Percentiles rank a stretch among this genome's conserved stretches.
These are phyloP conservation scores for Pinna nobilis DNA, from an alignment of 1,140 invertebrate species.

Conservation along the genomic window DNA sequence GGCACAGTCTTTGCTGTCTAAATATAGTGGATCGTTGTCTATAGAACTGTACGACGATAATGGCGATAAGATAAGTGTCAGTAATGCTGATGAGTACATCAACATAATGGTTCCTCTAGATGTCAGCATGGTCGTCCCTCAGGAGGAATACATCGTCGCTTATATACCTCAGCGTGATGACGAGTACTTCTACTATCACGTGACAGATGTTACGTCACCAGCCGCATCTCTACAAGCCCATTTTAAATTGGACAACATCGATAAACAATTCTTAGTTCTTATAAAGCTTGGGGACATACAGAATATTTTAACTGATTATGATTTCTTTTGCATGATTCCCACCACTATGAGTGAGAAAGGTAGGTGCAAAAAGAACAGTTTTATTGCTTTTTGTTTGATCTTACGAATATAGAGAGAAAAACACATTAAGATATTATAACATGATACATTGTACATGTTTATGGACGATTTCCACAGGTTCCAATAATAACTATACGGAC, in stretches of 20 bases:
- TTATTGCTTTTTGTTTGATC: conserved; percentile 7
- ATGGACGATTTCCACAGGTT: no score
- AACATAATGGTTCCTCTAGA: conserved; percentile 52
- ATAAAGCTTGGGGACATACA: conserved; percentile 43
- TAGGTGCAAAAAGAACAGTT: not conserved
- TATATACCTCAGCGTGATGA: conserved; percentile 36
- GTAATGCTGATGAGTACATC: conserved; percentile 41
- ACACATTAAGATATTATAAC: no score
- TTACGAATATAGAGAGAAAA: no score
- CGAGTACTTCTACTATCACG: conserved; percentile 46
- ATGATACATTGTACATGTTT: no score
- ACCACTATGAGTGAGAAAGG: conserved; percentile 16
- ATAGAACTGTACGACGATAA: conserved; percentile 41
- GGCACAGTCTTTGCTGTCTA: conserved; percentile 24
- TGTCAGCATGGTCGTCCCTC: conserved; percentile 22
- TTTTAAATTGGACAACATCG: conserved; percentile 22
- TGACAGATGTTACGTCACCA: conserved; percentile 13
- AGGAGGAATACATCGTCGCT: conserved; percentile 20
- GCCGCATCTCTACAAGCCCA: conserved; percentile 14
- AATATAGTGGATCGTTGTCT: conserved; percentile 29
- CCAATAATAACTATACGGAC: no score
- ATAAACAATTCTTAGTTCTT: conserved; percentile 55
- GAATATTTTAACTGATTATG: conserved; percentile 41
- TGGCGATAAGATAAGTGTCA: conserved; percentile 20
- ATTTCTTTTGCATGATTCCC: conserved; percentile 28